These are phyloP conservation scores for Mythimna pallens DNA, from an alignment of 2,888 invertebrate species.

Conservation along the genomic window DNA sequence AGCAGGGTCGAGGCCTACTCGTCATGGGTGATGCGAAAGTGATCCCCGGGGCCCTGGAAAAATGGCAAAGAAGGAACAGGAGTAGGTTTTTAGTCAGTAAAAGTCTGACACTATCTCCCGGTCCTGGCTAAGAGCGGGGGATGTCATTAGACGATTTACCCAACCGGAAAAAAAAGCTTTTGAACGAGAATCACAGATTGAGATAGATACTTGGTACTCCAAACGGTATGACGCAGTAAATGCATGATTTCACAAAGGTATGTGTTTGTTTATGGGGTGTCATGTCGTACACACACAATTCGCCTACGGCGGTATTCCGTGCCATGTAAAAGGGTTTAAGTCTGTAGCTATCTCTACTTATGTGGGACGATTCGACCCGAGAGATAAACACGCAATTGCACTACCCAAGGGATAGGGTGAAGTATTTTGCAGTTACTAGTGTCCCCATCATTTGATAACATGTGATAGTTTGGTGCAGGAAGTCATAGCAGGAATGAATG, in stretches of 20 bases:
- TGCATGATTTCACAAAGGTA: conserved; percentile 16
- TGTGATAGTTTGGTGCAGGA: not conserved
- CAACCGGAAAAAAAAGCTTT: too few species aligned
- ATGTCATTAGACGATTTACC: too few species aligned
- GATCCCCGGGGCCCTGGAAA: too few species aligned
- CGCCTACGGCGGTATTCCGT: conserved; percentile 2
- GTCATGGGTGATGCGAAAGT: too few species aligned
- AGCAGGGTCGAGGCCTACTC: too few species aligned
- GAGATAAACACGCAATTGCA: conserved; percentile 45
- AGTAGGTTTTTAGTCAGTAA: too few species aligned
- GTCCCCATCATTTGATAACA: conserved; percentile 7
- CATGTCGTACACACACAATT: conserved; percentile 7
- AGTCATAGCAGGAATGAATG: not conserved
- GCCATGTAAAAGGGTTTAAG: conserved; percentile 28
- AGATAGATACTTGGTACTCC: too few species aligned
- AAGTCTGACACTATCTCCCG: too few species aligned
- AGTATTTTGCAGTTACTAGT: conserved; percentile 1
- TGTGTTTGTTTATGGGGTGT: conserved; percentile 22
- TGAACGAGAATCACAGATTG: not conserved
- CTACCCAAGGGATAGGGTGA: not conserved
- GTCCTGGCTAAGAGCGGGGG: too few species aligned
- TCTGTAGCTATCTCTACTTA: not conserved
- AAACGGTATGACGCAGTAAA: not conserved
- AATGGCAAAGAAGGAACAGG: too few species aligned
- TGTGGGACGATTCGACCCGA: conserved; percentile 12